Evolutionary conservation across 1,140 invertebrate species (phyloP).

Genomic region (Solenopsis invicta): DNA sequence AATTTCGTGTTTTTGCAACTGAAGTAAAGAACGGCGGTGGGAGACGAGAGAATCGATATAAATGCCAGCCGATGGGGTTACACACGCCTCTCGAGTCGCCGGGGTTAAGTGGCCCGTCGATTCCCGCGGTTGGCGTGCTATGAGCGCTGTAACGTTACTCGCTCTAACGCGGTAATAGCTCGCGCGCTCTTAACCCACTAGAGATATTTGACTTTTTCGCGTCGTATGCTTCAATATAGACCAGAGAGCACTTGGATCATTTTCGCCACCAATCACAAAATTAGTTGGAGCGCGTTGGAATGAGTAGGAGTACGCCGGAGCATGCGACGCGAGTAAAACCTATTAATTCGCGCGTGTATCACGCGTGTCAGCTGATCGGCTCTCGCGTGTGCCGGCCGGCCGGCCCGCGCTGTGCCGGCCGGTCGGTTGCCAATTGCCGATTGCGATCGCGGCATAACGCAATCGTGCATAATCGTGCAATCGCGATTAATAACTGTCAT

Average conservation of each 20-base stretch:
- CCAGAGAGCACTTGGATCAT: too few species aligned
- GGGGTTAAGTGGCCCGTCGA: conserved; percentile 36
- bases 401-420: not conserved
- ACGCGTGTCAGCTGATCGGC: conserved; percentile 51
- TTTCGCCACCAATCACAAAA: too few species aligned
- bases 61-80: conserved; percentile 46
- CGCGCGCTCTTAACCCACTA: conserved; percentile 35
- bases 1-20: conserved; percentile 9
- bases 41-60: conserved; percentile 28
- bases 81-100: conserved; percentile 18
- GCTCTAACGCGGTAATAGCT: conserved; percentile 24
- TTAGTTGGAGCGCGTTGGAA: too few species aligned
- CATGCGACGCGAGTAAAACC: too few species aligned
- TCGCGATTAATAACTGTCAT: conserved; percentile 51
- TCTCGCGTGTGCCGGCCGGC: conserved; percentile 1
- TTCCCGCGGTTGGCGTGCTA: conserved; percentile 31
- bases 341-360: conserved; percentile 49
- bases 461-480: conserved; percentile 11
- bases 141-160: not conserved
- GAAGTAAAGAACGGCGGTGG: not conserved
- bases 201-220: conserved; percentile 11
- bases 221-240: too few species aligned
- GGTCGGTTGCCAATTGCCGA: conserved; percentile 17
- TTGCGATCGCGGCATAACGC: conserved; percentile 27
- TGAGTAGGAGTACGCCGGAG: too few species aligned